Conservation (phyloP, 2,888 invertebrate species). For the Blera fallax region DNA sequence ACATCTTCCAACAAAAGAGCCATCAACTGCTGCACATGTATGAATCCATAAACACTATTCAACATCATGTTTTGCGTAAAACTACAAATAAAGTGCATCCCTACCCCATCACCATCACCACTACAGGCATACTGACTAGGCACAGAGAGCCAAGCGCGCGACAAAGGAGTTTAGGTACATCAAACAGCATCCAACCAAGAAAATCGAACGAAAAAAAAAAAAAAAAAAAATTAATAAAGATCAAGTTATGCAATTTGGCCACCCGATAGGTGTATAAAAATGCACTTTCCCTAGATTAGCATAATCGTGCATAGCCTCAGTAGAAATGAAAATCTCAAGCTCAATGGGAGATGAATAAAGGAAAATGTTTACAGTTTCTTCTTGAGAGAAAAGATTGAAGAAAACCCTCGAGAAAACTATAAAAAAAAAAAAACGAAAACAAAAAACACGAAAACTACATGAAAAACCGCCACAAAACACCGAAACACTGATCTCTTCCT, state of each 20-base stretch:
- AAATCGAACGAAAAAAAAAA: conserved; percentile 9
- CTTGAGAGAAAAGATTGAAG: conserved; percentile 67
- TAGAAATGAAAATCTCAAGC: conserved; percentile 73
- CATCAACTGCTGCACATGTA: conserved; percentile 50
- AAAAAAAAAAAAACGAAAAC: conserved; percentile 15
- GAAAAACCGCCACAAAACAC: conserved; percentile 70
- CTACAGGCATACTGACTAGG: not conserved
- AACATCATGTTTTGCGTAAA: conserved; percentile 71
- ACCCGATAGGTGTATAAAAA: conserved; percentile 73
- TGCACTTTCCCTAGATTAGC: conserved; percentile 73
- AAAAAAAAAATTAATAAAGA: conserved; percentile 68
- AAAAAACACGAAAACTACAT: conserved; percentile 62
- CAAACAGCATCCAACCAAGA: conserved; percentile 11
- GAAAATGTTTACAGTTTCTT: conserved; percentile 70
- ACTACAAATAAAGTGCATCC: conserved; percentile 49
- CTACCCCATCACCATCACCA: not conserved
- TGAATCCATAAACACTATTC: conserved; percentile 62
- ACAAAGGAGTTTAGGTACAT: conserved; percentile 24
- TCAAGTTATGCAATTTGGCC: conserved; percentile 73
- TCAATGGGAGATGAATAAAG: conserved; percentile 73
- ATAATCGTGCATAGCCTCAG: conserved; percentile 73
- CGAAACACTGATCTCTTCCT: conserved; percentile 72
- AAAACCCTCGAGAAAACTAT: conserved; percentile 68
- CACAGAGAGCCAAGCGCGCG: conserved; percentile 37
- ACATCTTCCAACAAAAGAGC: conserved; percentile 13